A percentile compares a stretch with the other conserved stretches of the same genome.
These are phyloP conservation scores for Fistularia commersonii DNA, from an alignment of 2,797 vertebrate genomes.

Conservation along the genomic window DNA sequence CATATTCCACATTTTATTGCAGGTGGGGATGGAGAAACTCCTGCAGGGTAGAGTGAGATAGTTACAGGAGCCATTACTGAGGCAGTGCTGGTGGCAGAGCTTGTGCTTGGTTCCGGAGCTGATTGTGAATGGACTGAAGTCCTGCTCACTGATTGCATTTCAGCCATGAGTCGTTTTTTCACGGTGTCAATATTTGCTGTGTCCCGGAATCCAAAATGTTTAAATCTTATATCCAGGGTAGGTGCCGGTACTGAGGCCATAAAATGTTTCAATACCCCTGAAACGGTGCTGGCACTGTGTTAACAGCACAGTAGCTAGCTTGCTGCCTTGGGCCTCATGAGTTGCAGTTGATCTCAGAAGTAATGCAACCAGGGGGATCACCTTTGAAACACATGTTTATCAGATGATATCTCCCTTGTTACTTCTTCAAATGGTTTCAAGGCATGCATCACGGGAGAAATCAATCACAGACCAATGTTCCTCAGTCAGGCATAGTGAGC, in stretches of 20 bases:
- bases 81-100: constrained; percentile 12
- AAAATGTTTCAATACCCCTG: neutral
- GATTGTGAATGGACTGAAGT: constrained; percentile 7
- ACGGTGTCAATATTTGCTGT: constrained; percentile 5
- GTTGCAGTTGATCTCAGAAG: constrained; percentile 4
- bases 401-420: constrained; percentile 4
- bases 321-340: neutral
- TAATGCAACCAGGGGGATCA: neutral
- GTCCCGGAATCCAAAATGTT: constrained; percentile 2
- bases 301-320: neutral
- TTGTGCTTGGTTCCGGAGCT: constrained; percentile 8
- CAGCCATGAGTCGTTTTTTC: constrained; percentile 10
- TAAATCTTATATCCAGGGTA: constrained; percentile 9
- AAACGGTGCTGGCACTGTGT: neutral
- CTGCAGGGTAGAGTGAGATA: constrained; percentile 14
- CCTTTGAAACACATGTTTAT: too few relatives aligned
- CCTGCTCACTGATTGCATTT: constrained; percentile 12
- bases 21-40: constrained; percentile 18
- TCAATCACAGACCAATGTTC: constrained; percentile 6
- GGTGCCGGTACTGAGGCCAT: constrained; percentile 6
- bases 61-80: constrained; percentile 16
- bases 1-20: constrained; percentile 31
- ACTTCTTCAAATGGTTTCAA: constrained; percentile 14
- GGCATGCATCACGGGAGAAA: constrained; percentile 13
- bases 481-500: constrained; percentile 15